Evolutionary conservation across 2,113 vertebrate genomes (phyloP), one percentile per base, ranked within the genome.

Genomic region (Dinomys branickii): DNA sequence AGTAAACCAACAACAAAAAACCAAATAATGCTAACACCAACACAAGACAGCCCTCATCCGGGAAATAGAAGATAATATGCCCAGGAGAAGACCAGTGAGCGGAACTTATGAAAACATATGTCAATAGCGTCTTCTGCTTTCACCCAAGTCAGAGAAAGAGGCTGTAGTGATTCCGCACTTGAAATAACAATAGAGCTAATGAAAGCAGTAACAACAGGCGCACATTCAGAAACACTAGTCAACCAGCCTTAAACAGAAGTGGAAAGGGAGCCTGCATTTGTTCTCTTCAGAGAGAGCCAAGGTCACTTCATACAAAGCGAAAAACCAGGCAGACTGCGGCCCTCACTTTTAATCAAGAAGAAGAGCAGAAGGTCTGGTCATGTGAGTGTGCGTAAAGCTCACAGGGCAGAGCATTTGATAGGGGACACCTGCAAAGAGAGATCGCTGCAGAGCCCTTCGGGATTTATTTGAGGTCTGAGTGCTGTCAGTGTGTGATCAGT

Each of bases 301-400:
- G 33, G 30, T 30, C 41, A 11, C 69, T 10, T 20, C 44, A 20
- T 12, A 58, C 3, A 10, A 35, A 50, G 35, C 19, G 17, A 22
- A 14, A 9, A 41, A 2, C 26, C 14, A 44, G 16, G 44, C 5
- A 19, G 19, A 12, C 10, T 4, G 10, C 13, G 1, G 0, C 0
- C 0, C 54, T 14, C 10, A 5, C 6, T 22, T 10, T 13, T 20
- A 7, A 38, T 0, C 30, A 6, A 67, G 83, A n/a, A 24, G 58
- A 44, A 1, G 10, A 33, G 6, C 2, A 50, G 2, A 12, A 5
- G 26, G 30, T 35, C 33, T 35, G 24, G 38, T 11, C 35, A 63
- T 13, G 38, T 1, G 1, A 33, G 28, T 11, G 35, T 52, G 20
- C 22, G 17, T 3, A 0, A 41, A 65, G 26, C 35, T 56, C 14